Evolutionary conservation across 2,797 vertebrate genomes (phyloP), one percentile per base, ranked within the genome.

Genomic region (Decapterus maruadsi): DNA sequence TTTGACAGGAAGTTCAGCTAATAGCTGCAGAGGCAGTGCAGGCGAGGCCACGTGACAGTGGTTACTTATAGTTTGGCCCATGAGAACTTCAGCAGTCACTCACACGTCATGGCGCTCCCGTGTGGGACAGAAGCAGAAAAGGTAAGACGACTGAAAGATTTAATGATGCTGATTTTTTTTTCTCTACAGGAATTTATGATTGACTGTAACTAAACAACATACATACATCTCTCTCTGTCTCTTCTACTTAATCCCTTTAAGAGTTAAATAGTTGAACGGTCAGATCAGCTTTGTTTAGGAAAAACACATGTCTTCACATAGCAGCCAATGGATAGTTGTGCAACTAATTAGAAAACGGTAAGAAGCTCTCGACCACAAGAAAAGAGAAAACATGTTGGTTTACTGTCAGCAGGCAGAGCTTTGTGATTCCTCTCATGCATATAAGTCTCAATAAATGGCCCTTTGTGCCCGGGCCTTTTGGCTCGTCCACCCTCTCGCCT

Each of bases 301-400:
- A 83, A 75, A 88, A 87, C 87, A 87, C 74, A 89, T 90, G 90
- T 83, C 29, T 61, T 64, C 74, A 63, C 38, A n/a, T 51, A 63
- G 83, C 69, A 60, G 85, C 87, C 82, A 85, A 5, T 70, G 45
- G 58, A 75, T 9, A 31, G 63, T 68, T 84, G 72, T 89, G 89
- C 80, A 87, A 82, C 72, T 83, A 84, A 89, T 92, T 89, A 89
- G 53, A 78, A 87, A 89, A 89, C 77, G 80, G 71, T 70, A 83
- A 89, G 83, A 81, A 81, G 80, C 67, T 82, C 57, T 78, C 19
- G 0, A 78, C 87, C 80, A 64, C 83, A 86, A 83, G 55, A 85
- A 72, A 61, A 68, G 58, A 72, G 45, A 53, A 69, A 80, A 78
- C 76, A 87, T 81, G 72, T 74, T 81, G 68, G 26, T 77, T 84